A percentile compares a stretch with the other conserved stretches of the same genome.
Evolutionary conservation across 2,797 vertebrate species (phyloP).

Genomic region (Alauda arvensis): DNA sequence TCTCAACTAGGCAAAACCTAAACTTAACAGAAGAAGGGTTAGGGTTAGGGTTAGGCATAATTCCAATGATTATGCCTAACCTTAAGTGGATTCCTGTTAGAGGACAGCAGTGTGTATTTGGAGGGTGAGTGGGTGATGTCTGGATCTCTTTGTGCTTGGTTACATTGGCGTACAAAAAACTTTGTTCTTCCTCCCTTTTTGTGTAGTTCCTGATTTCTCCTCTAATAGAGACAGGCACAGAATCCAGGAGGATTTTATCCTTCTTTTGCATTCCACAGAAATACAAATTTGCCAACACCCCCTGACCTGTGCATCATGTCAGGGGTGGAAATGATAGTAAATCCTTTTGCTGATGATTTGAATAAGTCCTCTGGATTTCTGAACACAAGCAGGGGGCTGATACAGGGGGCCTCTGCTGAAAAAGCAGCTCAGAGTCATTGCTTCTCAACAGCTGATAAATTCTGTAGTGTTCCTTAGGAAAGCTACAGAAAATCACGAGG

Average conservation of each 20-base stretch:
- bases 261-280: neutral
- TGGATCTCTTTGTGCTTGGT: neutral
- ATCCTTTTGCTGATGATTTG: neutral
- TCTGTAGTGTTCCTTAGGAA: neutral
- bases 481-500: neutral
- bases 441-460: neutral
- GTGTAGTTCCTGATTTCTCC: neutral
- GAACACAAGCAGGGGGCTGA: fast-evolving
- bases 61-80: too few species aligned
- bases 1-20: neutral
- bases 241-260: neutral
- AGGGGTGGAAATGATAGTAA: neutral
- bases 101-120: neutral
- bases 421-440: neutral
- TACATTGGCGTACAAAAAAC: neutral
- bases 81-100: neutral
- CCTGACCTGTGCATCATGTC: neutral
- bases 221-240: neutral
- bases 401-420: neutral
- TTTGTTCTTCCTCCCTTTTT: neutral
- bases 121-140: neutral
- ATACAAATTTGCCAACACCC: neutral
- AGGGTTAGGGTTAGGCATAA: neutral
- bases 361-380: neutral
- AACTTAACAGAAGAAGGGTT: neutral